Conservation (phyloP, 2,888 invertebrate species). For the Tachina lurida region DNA sequence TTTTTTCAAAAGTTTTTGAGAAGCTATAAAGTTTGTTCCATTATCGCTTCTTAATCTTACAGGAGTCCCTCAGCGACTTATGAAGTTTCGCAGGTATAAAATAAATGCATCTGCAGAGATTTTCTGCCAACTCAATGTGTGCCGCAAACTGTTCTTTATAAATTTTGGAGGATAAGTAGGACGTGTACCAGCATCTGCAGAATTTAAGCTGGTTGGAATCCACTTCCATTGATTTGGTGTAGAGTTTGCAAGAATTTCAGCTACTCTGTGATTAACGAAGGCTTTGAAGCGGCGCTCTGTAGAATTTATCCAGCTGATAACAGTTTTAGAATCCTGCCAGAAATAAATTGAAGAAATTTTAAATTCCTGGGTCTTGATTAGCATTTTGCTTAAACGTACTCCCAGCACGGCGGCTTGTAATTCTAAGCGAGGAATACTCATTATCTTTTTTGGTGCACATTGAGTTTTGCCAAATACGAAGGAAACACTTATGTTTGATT, state of each 20-base stretch:
- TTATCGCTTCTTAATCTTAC: too few species aligned
- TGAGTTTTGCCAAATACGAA: constrained; percentile 27
- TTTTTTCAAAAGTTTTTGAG: too few species aligned
- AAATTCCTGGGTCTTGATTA: constrained; percentile 20
- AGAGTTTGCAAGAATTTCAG: constrained; percentile 46
- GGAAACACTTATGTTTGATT: not conserved
- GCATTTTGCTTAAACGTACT: not conserved
- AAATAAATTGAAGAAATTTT: constrained; percentile 13
- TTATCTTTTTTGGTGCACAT: constrained; percentile 16
- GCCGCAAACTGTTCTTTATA: constrained; percentile 2
- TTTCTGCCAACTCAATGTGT: too few species aligned
- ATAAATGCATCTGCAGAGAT: too few species aligned
- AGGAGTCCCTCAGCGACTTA: too few species aligned
- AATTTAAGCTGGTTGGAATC: too few species aligned
- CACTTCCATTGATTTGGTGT: constrained; percentile 66
- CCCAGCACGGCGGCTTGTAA: constrained; percentile 37
- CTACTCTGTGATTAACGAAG: constrained; percentile 44
- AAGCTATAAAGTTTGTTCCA: too few species aligned
- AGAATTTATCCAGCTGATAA: constrained; percentile 72
- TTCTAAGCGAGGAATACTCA: constrained; percentile 28
- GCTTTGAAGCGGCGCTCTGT: constrained; percentile 66
- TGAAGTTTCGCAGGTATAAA: too few species aligned
- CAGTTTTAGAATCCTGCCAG: constrained; percentile 55
- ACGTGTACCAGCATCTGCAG: constrained; percentile 29
- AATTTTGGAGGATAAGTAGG: constrained; percentile 1